A percentile compares a stretch with the other conserved stretches of the same genome.
Evolutionary conservation across 2,797 vertebrate genomes (phyloP).

Genomic region (Enteromius mattozi): DNA sequence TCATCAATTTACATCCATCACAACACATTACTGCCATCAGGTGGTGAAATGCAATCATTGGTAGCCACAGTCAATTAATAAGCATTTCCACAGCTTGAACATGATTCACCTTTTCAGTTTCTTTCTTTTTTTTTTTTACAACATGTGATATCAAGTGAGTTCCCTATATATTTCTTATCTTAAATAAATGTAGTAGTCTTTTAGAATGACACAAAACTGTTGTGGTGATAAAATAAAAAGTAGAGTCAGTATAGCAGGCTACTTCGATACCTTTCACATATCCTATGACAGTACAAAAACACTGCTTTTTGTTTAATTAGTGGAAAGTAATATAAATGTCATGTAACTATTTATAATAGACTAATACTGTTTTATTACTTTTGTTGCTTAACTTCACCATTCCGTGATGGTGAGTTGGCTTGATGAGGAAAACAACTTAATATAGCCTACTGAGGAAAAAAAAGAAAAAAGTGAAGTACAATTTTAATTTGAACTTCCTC

Average conservation of each 20-base stretch:
- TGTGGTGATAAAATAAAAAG: background rate
- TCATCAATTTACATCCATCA: background rate
- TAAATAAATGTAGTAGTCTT: background rate
- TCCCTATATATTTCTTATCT: background rate
- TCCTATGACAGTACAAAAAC: background rate
- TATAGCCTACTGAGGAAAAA: background rate
- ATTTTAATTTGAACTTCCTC: background rate
- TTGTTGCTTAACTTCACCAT: background rate
- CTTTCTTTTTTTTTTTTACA: background rate
- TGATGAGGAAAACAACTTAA: background rate
- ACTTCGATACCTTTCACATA: background rate
- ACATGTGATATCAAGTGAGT: background rate
- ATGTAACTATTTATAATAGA: background rate
- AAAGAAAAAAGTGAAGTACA: background rate
- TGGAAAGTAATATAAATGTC: background rate
- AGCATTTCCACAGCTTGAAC: background rate
- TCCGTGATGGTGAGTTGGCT: background rate
- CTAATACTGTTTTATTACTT: background rate
- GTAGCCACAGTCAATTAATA: background rate
- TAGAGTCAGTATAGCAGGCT: background rate
- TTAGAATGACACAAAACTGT: background rate
- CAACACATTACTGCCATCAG: slow-evolving; percentile 44
- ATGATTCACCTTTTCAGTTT: background rate
- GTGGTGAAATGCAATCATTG: slow-evolving; percentile 6
- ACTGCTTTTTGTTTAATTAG: background rate